A percentile compares a stretch with the other conserved stretches of the same genome.
Conservation (phyloP, 2,113 vertebrate genomes). For the Lanius collurio region DNA sequence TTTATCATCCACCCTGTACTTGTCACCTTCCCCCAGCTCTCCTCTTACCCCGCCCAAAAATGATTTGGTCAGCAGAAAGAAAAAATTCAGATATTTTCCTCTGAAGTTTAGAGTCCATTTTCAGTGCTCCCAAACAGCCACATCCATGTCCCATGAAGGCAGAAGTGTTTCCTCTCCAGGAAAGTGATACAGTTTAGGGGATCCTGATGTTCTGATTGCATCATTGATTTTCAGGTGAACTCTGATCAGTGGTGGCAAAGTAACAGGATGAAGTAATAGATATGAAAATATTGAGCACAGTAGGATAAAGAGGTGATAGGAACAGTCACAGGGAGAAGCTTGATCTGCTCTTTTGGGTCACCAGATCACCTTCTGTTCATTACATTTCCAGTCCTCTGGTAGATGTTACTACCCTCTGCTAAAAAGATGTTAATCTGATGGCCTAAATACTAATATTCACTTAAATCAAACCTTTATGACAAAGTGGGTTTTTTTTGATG, state of each 20-base stretch:
- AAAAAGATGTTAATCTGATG: slow-evolving; percentile 19
- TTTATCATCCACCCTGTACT: neutral
- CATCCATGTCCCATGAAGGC: neutral
- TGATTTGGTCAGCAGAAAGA: neutral
- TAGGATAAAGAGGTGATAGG: neutral
- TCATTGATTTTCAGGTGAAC: neutral
- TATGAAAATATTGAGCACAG: neutral
- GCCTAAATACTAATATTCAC: slow-evolving; percentile 28
- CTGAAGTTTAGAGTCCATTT: neutral
- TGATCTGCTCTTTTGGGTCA: slow-evolving; percentile 11
- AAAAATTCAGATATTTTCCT: neutral
- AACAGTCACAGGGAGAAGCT: neutral
- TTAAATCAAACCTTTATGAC: slow-evolving; percentile 4
- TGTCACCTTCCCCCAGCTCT: neutral
- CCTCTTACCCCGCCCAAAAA: neutral
- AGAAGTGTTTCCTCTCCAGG: neutral
- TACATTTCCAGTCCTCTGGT: neutral
- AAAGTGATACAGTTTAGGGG: neutral
- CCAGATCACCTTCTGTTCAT: neutral
- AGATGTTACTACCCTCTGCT: neutral
- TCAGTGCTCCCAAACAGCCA: neutral
- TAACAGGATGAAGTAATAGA: neutral
- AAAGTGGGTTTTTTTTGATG: slow-evolving; percentile 28
- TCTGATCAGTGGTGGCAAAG: neutral
- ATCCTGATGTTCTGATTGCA: neutral